phyloP scores from a whole-genome alignment of 2,888 invertebrate species.

The Cyclophora albipunctata region DNA sequence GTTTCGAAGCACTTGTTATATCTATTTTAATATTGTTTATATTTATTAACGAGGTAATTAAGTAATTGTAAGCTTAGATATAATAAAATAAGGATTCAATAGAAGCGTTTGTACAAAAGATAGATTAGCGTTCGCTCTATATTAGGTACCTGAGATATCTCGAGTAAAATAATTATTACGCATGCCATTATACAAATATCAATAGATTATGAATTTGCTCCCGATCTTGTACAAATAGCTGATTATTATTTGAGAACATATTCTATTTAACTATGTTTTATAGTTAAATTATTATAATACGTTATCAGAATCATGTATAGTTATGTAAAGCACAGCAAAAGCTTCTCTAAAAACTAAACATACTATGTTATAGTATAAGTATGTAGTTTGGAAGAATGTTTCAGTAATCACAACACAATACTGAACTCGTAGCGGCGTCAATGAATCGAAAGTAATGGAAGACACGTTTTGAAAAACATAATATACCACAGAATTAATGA shows the following conservation, averaged over 20 bases:
- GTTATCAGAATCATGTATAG: slow-evolving; percentile 5
- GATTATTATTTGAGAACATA: slow-evolving; percentile 3
- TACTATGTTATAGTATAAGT: background rate
- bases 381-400: background rate
- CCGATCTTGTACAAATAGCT: slow-evolving; percentile 37
- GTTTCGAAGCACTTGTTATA: too few relatives aligned
- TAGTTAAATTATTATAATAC: background rate
- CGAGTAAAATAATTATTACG: too few relatives aligned
- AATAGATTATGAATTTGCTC: slow-evolving; percentile 32
- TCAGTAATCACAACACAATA: too few relatives aligned
- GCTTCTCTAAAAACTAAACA: background rate
- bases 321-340: background rate
- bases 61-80: background rate
- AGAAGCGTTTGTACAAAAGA: too few relatives aligned
- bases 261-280: background rate
- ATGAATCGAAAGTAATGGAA: background rate
- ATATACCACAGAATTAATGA: too few relatives aligned
- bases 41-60: background rate
- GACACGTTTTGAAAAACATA: background rate
- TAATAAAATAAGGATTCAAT: background rate
- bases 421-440: background rate
- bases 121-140: too few relatives aligned
- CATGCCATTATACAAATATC: slow-evolving; percentile 10
- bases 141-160: too few relatives aligned
- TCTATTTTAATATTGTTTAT: background rate